Evolutionary conservation across 2,888 invertebrate genomes (phyloP).

Genomic region (Lordiphosa andalusiaca): DNA sequence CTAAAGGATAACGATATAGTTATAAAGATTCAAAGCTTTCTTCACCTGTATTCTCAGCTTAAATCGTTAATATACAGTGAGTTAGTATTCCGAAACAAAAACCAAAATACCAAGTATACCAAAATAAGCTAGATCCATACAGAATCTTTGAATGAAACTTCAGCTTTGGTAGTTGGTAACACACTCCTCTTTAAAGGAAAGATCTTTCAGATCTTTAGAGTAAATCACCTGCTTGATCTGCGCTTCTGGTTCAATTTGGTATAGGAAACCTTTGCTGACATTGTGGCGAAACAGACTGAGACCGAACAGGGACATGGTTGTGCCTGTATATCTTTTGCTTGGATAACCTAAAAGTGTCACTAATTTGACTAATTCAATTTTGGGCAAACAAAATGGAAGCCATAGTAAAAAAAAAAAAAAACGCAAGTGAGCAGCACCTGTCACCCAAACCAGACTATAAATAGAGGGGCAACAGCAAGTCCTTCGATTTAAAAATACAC

Average conservation of each 20-base stretch:
- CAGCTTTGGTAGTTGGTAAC: no score
- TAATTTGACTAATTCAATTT: slow-evolving; percentile 70
- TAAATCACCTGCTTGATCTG: slow-evolving; percentile 41
- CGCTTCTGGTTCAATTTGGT: slow-evolving; percentile 44
- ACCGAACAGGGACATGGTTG: background rate
- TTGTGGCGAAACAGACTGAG: slow-evolving; percentile 27
- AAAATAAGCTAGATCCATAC: no score
- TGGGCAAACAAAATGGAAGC: slow-evolving; percentile 36
- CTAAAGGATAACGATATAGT: no score
- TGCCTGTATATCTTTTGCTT: slow-evolving; percentile 38
- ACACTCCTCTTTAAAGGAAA: no score
- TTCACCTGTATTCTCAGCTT: no score
- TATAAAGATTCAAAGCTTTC: no score
- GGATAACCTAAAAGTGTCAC: slow-evolving; percentile 66
- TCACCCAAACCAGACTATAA: slow-evolving; percentile 32
- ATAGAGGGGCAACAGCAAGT: slow-evolving; percentile 43
- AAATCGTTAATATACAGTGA: no score
- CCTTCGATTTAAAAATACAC: slow-evolving; percentile 56
- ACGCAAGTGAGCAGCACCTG: slow-evolving; percentile 17
- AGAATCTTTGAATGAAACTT: no score
- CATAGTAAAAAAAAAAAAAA: slow-evolving; percentile 27
- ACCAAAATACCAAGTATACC: no score
- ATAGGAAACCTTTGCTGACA: slow-evolving; percentile 45
- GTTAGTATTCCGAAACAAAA: no score
- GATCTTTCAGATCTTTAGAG: no score